Percentiles rank a stretch among this genome's conserved stretches.
phyloP scores from a whole-genome alignment of 2,888 invertebrate genomes.

The Oscheius sp. region DNA sequence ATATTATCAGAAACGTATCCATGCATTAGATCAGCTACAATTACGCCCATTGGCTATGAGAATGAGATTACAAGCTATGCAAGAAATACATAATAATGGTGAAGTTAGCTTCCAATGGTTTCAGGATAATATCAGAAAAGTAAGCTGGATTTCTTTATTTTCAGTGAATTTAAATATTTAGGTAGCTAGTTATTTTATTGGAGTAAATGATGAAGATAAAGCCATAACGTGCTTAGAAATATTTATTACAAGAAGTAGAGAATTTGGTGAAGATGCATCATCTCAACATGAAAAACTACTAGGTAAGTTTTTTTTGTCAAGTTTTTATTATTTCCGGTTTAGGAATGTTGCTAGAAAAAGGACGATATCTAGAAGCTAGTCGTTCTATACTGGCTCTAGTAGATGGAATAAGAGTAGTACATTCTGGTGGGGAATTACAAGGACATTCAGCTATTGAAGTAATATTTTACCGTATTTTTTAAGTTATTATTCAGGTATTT shows the following conservation, averaged over 20 bases:
- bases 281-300: slow-evolving; percentile 61
- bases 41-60: slow-evolving; percentile 64
- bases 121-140: slow-evolving; percentile 59
- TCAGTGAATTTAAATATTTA: slow-evolving; percentile 33
- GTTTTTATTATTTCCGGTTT: slow-evolving; percentile 1
- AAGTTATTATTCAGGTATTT: slow-evolving; percentile 46
- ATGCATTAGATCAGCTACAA: slow-evolving; percentile 57
- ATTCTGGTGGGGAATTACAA: background rate
- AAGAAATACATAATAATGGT: slow-evolving; percentile 55
- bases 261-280: slow-evolving; percentile 55
- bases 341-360: slow-evolving; percentile 60
- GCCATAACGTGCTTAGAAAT: slow-evolving; percentile 66
- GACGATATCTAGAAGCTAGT: slow-evolving; percentile 56
- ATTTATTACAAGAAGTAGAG: slow-evolving; percentile 62
- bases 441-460: slow-evolving; percentile 21
- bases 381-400: slow-evolving; percentile 66
- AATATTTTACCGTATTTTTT: background rate
- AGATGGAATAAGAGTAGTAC: slow-evolving; percentile 42
- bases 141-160: slow-evolving; percentile 31
- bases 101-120: slow-evolving; percentile 66
- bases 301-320: slow-evolving; percentile 30
- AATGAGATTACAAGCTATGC: slow-evolving; percentile 61
- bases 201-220: slow-evolving; percentile 65
- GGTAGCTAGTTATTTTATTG: slow-evolving; percentile 68
- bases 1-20: slow-evolving; percentile 69